Evolutionary conservation across 2,888 invertebrate species (phyloP), one percentile per base, ranked within the genome.

Genomic region (Drosophila pegasa): DNA sequence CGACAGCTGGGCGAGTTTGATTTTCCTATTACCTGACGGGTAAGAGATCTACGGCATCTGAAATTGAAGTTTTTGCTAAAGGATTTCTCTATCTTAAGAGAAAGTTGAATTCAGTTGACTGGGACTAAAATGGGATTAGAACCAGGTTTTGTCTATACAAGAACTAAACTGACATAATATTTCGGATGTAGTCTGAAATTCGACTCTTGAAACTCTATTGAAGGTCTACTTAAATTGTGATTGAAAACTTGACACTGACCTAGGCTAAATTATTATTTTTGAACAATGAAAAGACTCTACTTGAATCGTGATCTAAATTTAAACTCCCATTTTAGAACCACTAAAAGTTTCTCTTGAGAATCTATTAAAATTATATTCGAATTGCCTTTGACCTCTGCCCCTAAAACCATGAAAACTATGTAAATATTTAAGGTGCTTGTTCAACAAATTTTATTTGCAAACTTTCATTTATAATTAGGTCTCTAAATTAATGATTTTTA

Each of bases 1-100:
- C 52, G 70, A 33, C 75, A 75, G 75, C 79, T 75, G 75, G 56
- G 37, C 25, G 45, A 45, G 14, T 56, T 9, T 18, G n/a, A 41
- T 51, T 45, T 54, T 45, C 48, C 31, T 56, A 62, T 50, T 43
- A 18, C 16, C 37, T 3, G 41, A 8, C 77, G 57, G 71, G 71
- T 55, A 57, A 59, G 20, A 8, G 16, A 47, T 12, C 12, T 4
- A n/a, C n/a, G n/a, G n/a, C n/a, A n/a, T n/a, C 31, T 10, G 10
- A 10, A 31, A 3, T 31, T n/a, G n/a, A n/a, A n/a, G n/a, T n/a
- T n/a, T n/a, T 27, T n/a, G n/a, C 9, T n/a, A 1, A n/a, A 9
- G 25, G n/a, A 27, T 6, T 27, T 27, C 5, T 9, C 10, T 25
- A 25, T 10, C 4, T 8, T 16, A n/a, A n/a, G n/a, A n/a, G n/a